These are phyloP conservation scores for Chrysopa pallens DNA, from an alignment of 1,140 invertebrate species.

Conservation along the genomic window DNA sequence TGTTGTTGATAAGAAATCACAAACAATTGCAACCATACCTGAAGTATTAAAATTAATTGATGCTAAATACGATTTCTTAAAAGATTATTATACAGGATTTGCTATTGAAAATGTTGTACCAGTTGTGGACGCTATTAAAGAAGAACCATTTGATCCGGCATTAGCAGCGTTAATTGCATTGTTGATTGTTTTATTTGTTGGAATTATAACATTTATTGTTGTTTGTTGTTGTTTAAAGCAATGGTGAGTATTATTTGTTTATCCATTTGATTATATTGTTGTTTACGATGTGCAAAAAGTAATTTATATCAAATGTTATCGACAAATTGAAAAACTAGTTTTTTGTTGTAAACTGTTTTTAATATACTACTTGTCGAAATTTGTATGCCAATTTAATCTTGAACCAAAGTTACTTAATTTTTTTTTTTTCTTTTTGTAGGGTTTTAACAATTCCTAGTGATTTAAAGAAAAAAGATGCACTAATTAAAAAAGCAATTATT, in stretches of 20 bases:
- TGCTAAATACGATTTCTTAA: slow-evolving; percentile 66
- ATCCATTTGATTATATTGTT: not conserved
- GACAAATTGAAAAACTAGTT: too few species aligned
- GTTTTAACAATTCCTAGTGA: slow-evolving; percentile 45
- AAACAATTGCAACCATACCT: slow-evolving; percentile 58
- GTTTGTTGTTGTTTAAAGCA: slow-evolving; percentile 77
- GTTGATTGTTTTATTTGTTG: slow-evolving; percentile 69
- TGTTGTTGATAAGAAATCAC: slow-evolving; percentile 55
- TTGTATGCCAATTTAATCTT: too few species aligned
- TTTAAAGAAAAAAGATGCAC: slow-evolving; percentile 51
- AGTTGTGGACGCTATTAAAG: slow-evolving; percentile 34
- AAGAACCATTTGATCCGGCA: slow-evolving; percentile 69
- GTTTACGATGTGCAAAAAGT: too few species aligned
- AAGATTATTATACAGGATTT: slow-evolving; percentile 55
- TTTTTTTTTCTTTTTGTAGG: slow-evolving; percentile 24
- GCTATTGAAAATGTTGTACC: slow-evolving; percentile 70
- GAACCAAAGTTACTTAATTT: too few species aligned
- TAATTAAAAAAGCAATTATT: slow-evolving; percentile 66
- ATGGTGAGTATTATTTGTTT: slow-evolving; percentile 35
- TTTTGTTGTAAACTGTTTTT: not conserved
- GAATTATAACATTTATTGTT: slow-evolving; percentile 69
- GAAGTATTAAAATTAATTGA: slow-evolving; percentile 71
- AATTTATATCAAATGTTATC: too few species aligned
- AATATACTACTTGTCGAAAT: too few species aligned
- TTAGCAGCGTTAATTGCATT: slow-evolving; percentile 70